Conservation (phyloP, 2,888 invertebrate genomes). For the Brenthis ino region DNA sequence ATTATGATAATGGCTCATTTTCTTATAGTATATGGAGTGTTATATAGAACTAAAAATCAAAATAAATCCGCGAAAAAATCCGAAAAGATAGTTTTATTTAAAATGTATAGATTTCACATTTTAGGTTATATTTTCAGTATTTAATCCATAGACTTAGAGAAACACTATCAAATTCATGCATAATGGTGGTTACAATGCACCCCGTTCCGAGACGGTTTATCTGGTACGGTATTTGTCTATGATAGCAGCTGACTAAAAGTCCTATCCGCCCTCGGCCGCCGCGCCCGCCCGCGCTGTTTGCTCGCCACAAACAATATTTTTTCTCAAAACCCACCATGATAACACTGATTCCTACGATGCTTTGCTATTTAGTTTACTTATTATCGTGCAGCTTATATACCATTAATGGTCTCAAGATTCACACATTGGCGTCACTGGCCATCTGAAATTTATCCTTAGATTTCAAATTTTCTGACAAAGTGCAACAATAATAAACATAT, state of each 20-base stretch:
- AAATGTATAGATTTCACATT: too few relatives aligned
- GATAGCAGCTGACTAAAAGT: conserved; percentile 68
- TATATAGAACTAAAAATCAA: too few relatives aligned
- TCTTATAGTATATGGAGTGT: too few relatives aligned
- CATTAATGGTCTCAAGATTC: not conserved
- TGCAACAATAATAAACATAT: too few relatives aligned
- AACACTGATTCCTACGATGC: conserved; percentile 41
- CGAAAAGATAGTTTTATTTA: too few relatives aligned
- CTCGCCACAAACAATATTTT: conserved; percentile 58
- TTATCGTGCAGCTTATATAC: conserved; percentile 17
- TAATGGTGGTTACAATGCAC: conserved; percentile 33
- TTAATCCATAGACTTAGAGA: not conserved
- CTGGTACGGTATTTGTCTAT: conserved; percentile 62
- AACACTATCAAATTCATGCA: not conserved
- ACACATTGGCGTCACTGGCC: not conserved
- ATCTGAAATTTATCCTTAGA: too few relatives aligned
- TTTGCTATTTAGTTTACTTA: conserved; percentile 41
- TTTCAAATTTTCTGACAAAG: too few relatives aligned
- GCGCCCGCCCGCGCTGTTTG: conserved; percentile 73
- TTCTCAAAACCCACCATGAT: conserved; percentile 46
- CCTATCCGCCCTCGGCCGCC: conserved; percentile 60
- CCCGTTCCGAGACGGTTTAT: conserved; percentile 46
- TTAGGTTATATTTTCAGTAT: too few relatives aligned
- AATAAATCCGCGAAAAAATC: too few relatives aligned
- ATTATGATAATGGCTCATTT: too few relatives aligned